A percentile compares a stretch with the other conserved stretches of the same genome.
Conservation (phyloP, 2,113 vertebrate species). For the Hemibagrus wyckioides region DNA sequence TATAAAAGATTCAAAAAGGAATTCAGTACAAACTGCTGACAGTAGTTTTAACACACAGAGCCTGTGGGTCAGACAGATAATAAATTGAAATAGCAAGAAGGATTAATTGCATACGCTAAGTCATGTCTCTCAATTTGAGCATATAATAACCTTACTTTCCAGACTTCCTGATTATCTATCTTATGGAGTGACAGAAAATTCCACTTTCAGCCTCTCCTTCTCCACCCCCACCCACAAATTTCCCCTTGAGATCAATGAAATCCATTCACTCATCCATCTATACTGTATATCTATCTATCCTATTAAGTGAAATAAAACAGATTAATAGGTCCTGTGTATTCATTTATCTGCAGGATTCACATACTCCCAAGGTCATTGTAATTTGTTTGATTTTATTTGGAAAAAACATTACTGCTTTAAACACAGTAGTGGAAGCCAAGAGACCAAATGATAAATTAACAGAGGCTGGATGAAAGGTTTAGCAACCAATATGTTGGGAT, state of each 20-base stretch:
- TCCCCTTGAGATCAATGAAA: neutral
- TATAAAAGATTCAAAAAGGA: neutral
- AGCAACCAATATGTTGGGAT: neutral
- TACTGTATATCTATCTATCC: neutral
- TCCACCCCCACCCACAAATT: neutral
- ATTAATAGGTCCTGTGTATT: slow-evolving; percentile 3
- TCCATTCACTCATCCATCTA: neutral
- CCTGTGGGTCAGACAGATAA: neutral
- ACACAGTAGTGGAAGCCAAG: neutral
- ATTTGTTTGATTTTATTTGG: neutral
- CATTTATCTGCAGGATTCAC: neutral
- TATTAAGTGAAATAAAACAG: neutral
- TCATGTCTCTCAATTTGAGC: neutral
- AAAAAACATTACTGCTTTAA: neutral
- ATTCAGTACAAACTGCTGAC: neutral
- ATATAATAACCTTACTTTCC: neutral
- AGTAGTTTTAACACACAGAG: neutral
- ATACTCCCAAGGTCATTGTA: neutral
- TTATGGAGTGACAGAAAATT: neutral
- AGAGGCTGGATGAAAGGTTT: neutral
- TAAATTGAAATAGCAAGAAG: neutral
- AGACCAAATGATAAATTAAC: neutral
- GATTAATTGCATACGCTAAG: neutral
- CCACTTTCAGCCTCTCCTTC: neutral
- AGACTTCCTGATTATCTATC: neutral